Evolutionary conservation across 1,140 invertebrate species (phyloP).

Genomic region (Pseudomyrmex sp.): DNA sequence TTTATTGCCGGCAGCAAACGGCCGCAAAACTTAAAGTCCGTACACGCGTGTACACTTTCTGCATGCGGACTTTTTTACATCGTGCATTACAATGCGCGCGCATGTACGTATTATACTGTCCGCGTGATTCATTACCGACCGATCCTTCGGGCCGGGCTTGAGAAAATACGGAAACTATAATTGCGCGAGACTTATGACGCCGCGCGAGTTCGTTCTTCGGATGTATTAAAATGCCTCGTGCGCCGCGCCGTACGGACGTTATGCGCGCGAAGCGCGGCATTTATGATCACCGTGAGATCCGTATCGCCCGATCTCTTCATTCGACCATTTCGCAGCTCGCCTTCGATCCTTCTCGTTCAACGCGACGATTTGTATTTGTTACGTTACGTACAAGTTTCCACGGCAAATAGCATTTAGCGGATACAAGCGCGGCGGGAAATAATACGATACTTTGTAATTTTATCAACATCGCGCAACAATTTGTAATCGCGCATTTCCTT

Average conservation of each 20-base stretch:
- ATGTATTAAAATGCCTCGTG: not conserved
- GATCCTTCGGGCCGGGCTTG: constrained; percentile 77
- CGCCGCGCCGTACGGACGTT: constrained; percentile 36
- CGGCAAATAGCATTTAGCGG: constrained; percentile 21
- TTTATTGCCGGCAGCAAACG: constrained; percentile 74
- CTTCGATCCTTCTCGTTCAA: constrained; percentile 66
- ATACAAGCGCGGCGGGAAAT: not conserved
- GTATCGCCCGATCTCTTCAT: constrained; percentile 73
- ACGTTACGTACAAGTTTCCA: constrained; percentile 58
- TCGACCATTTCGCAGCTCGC: constrained; percentile 33
- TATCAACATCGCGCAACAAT: not conserved
- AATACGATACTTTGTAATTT: not conserved
- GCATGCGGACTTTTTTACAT: constrained; percentile 74
- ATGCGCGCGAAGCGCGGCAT: constrained; percentile 41
- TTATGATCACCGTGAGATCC: constrained; percentile 70
- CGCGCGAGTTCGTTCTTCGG: constrained; percentile 40
- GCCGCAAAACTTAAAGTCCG: constrained; percentile 73
- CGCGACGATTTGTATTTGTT: constrained; percentile 64
- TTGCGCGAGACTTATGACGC: constrained; percentile 81
- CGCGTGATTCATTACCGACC: constrained; percentile 80
- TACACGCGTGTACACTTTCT: constrained; percentile 70
- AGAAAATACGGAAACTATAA: constrained; percentile 83
- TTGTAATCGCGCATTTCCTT: too few relatives aligned
- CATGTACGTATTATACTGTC: constrained; percentile 81
- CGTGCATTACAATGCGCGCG: constrained; percentile 77